Base-by-base conservation (phyloP, 2,113 vertebrate species). In the Corythaixoides concolor region DNA sequence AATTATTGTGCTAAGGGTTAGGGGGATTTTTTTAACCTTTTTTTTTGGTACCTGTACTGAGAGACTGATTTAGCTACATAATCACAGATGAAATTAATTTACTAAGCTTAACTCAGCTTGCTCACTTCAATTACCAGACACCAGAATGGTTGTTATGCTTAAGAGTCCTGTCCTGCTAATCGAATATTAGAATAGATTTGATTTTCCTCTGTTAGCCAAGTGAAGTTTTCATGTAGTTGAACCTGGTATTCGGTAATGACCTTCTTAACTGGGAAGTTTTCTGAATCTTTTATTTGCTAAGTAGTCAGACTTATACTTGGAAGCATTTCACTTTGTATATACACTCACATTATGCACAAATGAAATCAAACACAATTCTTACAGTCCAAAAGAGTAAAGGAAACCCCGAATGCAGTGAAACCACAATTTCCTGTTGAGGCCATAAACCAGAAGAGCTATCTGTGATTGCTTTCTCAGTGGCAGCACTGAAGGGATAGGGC, bases 401-500 rank as follows among this genome's bases (percentile, higher is more conserved):
- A 90, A 97, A 56, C 47, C 30, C 68, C 3, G 3, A 68, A 92
- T 45, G 19, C 28, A 89, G 52, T 69, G 56, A 92, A 96, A 75
- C 90, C 88, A 95, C 88, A 68, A n/a, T 93, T 95, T 93, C 90
- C 88, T 95, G 50, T 81, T 91, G 86, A 95, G 92, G 49, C 73
- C 33, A 20, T 93, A 82, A 91, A 86, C n/a, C 49, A 84, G 79
- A 92, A 76, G 83, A 85, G 88, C 35, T 89, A 39, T 87, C 85
- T 94, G 74, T 92, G 82, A 60, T 84, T 94, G 47, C 79, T 80
- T 88, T 95, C 75, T 94, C 88, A 72, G 63, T 90, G 86, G 64
- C 90, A 92, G 30, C 41, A 7, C 30, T 67, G 85, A 88, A 94
- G 63, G 55, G 32, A 8, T 83, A 84, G 19, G 82, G n/a, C 60